Evolutionary conservation across 2,888 invertebrate genomes (phyloP).

Genomic region (Drosophila mimetica): DNA sequence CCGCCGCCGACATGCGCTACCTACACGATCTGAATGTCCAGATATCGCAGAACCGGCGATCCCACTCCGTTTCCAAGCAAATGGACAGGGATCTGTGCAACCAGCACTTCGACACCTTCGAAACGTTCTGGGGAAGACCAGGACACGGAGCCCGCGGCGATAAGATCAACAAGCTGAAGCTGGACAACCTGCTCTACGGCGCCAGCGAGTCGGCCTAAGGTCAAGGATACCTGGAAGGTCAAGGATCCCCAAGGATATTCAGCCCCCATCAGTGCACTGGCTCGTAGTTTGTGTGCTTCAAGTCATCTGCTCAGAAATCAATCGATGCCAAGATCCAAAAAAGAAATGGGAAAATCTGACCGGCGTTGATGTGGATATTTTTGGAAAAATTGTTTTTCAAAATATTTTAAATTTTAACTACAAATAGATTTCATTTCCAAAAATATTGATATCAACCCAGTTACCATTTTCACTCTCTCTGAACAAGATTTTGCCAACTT

Average conservation of each 20-base stretch:
- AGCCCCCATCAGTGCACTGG: conserved; percentile 18
- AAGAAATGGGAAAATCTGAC: conserved; percentile 3
- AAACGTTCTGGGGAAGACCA: conserved; percentile 91
- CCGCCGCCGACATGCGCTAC: conserved; percentile 84
- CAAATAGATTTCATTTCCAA: too few relatives aligned
- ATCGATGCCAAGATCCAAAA: conserved; percentile 46
- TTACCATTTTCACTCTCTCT: background rate
- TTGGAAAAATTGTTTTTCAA: background rate
- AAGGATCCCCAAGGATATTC: conserved; percentile 7
- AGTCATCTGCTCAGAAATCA: conserved; percentile 56
- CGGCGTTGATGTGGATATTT: background rate
- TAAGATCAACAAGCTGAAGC: conserved; percentile 83
- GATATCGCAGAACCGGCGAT: conserved; percentile 85
- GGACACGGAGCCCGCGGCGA: conserved; percentile 86
- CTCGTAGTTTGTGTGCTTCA: conserved; percentile 59
- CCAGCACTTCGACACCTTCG: conserved; percentile 91
- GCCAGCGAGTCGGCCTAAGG: conserved; percentile 73
- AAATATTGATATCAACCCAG: background rate
- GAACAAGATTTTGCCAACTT: conserved; percentile 80
- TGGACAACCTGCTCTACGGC: conserved; percentile 85
- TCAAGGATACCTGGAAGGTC: conserved; percentile 18
- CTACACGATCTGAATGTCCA: conserved; percentile 86
- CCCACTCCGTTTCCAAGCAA: conserved; percentile 77
- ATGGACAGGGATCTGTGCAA: conserved; percentile 88
- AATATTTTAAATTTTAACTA: too few relatives aligned